A percentile compares a stretch with the other conserved stretches of the same genome.
Evolutionary conservation across 1,140 invertebrate genomes (phyloP).

Genomic region (Pseudomyrmex pallidus): DNA sequence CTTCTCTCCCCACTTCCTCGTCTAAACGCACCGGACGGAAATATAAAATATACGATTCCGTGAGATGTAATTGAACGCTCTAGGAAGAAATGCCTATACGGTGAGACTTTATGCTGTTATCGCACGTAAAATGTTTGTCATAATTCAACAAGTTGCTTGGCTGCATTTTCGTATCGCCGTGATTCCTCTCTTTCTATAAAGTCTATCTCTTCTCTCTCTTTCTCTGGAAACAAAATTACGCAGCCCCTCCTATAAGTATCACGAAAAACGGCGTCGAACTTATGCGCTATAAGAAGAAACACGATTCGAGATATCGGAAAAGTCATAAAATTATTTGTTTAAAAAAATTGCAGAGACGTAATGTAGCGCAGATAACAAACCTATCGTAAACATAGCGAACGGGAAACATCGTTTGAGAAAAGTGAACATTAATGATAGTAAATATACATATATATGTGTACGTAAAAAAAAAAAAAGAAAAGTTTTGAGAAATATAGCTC

Average conservation of each 20-base stretch:
- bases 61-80: slow-evolving; percentile 49
- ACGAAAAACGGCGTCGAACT: slow-evolving; percentile 39
- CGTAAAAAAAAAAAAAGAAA: background rate
- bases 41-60: slow-evolving; percentile 43
- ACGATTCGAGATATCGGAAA: slow-evolving; percentile 57
- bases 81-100: slow-evolving; percentile 6
- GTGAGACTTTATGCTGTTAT: slow-evolving; percentile 35
- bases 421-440: background rate
- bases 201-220: background rate
- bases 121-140: slow-evolving; percentile 20
- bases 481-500: background rate
- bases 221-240: slow-evolving; percentile 6
- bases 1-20: too few relatives aligned
- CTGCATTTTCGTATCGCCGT: slow-evolving; percentile 17
- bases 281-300: slow-evolving; percentile 50
- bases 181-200: slow-evolving; percentile 24
- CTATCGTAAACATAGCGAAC: slow-evolving; percentile 41
- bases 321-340: slow-evolving; percentile 53
- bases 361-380: slow-evolving; percentile 51
- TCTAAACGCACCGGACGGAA: background rate
- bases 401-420: background rate
- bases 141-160: slow-evolving; percentile 49
- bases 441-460: too few relatives aligned
- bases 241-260: background rate
- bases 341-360: slow-evolving; percentile 44